Percentiles rank a stretch among this genome's conserved stretches.
phyloP scores from a whole-genome alignment of 2,113 vertebrate genomes.

The Capricornis sumatraensis region DNA sequence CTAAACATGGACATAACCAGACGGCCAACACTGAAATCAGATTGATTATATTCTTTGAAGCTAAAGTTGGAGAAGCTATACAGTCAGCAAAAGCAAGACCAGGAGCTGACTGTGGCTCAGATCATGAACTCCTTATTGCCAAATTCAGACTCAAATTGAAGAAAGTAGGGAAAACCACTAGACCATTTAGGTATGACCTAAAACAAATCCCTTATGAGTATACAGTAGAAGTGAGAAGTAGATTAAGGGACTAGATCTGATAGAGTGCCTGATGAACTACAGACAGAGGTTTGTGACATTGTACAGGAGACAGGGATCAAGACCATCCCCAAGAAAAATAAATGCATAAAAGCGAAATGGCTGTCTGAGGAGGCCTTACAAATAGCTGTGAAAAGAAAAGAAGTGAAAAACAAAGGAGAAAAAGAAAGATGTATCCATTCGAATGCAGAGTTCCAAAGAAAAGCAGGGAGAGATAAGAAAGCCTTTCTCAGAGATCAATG shows the following conservation, averaged over 20 bases:
- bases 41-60: neutral
- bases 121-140: neutral
- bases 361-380: neutral
- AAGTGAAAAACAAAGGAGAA: neutral
- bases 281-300: fast-evolving
- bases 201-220: neutral
- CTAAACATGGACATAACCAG: neutral
- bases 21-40: neutral
- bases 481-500: fast-evolving
- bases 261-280: neutral
- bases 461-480: neutral
- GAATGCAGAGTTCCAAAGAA: neutral
- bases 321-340: neutral
- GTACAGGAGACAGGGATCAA: neutral
- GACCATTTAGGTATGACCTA: neutral
- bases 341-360: neutral
- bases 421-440: neutral
- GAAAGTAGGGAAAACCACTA: neutral
- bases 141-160: neutral
- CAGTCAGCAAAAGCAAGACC: neutral
- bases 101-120: neutral
- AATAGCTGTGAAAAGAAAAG: neutral
- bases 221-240: neutral
- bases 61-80: neutral
- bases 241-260: neutral